phyloP scores from a whole-genome alignment of 2,888 invertebrate genomes.

The Apamea crenata region DNA sequence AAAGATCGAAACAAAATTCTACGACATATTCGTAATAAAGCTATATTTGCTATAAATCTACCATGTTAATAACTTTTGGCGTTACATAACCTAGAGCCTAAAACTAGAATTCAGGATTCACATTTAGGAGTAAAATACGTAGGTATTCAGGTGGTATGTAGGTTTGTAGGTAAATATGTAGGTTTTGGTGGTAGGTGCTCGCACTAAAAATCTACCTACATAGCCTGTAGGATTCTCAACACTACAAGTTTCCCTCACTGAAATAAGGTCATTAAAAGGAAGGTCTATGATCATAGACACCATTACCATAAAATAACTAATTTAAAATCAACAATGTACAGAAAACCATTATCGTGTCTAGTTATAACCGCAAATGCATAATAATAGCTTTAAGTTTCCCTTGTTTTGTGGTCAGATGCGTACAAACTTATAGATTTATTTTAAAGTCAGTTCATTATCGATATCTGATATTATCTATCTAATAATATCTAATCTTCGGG shows the following conservation, averaged over 20 bases:
- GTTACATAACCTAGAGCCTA: background rate
- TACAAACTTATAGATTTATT: background rate
- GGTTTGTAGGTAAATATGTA: too few species aligned
- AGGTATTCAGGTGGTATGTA: too few species aligned
- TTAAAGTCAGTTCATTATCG: conserved; percentile 34
- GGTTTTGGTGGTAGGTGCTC: too few species aligned
- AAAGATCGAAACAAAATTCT: background rate
- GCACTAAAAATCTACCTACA: background rate
- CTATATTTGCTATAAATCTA: background rate
- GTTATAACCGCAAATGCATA: conserved; percentile 28
- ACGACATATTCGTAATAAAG: background rate
- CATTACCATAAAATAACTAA: conserved; percentile 3
- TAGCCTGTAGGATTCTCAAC: background rate
- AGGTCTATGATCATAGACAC: background rate
- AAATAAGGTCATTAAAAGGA: background rate
- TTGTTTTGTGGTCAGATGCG: conserved; percentile 15
- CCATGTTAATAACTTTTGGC: background rate
- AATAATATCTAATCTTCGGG: conserved; percentile 24
- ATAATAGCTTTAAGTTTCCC: conserved; percentile 26
- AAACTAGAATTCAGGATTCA: background rate
- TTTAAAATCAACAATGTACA: conserved; percentile 9
- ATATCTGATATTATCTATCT: conserved; percentile 23
- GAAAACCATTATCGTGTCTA: background rate
- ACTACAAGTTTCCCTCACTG: background rate
- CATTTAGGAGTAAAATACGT: background rate